Evolutionary conservation across 1,140 invertebrate species (phyloP).

Genomic region (Pomacea maculata): DNA sequence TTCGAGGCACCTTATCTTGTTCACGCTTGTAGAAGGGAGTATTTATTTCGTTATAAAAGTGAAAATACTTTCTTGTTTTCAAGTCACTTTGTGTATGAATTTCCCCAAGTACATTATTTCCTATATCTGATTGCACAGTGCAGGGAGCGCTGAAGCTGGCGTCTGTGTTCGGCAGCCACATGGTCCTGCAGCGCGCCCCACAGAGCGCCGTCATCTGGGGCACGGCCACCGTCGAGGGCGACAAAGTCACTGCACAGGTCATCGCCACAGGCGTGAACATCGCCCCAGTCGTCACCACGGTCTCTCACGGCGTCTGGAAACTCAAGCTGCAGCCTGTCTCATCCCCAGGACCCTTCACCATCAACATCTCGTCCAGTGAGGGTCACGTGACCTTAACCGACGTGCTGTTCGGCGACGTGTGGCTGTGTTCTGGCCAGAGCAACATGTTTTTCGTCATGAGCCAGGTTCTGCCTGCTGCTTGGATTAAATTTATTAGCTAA

Average conservation of each 20-base stretch:
- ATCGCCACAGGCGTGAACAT: background rate
- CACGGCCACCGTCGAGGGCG: constrained; percentile 31
- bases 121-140: background rate
- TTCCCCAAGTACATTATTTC: too few species aligned
- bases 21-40: too few species aligned
- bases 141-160: constrained; percentile 22
- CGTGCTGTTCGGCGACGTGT: constrained; percentile 60
- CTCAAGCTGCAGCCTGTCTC: constrained; percentile 25
- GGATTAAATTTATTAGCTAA: too few species aligned
- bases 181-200: constrained; percentile 52
- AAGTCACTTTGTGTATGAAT: too few species aligned
- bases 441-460: constrained; percentile 52
- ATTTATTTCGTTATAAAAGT: too few species aligned
- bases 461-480: constrained; percentile 6
- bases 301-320: constrained; percentile 24
- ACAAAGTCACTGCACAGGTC: constrained; percentile 24
- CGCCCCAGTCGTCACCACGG: background rate
- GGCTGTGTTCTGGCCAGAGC: constrained; percentile 58
- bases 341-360: constrained; percentile 28
- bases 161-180: constrained; percentile 45
- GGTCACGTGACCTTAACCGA: constrained; percentile 31
- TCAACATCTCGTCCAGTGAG: constrained; percentile 28
- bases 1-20: too few species aligned
- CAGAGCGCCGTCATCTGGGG: constrained; percentile 53
- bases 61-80: too few species aligned